Evolutionary conservation across 2,888 invertebrate species (phyloP), one percentile per base, ranked within the genome.

Genomic region (Drosophila pseudotakahashii): DNA sequence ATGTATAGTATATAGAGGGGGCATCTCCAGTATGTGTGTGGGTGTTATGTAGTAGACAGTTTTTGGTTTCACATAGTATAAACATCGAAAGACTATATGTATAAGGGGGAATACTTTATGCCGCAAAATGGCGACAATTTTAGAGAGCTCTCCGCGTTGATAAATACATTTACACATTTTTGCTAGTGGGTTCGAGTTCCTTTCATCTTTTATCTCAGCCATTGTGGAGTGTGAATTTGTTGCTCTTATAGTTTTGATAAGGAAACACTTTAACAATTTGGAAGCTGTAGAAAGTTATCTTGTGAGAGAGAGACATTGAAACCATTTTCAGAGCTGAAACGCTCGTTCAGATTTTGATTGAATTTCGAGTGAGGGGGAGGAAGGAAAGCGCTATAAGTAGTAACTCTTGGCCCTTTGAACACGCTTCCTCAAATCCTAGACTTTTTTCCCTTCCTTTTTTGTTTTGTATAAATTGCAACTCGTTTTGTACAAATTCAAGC

Each of bases 121-220:
- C 69, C 79, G 77, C 71, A 81, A 87, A 78, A 87, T 71, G 85
- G 54, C 81, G 79, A 54, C 72, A 60, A 51, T 62, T 71, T 61
- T 48, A 39, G 34, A 42, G 34, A 44, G 57, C 32, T 41, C 39
- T 70, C 32, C 32, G 39, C 47, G 14, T 45, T 30, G 39, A 47
- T 62, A 62, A 62, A 62, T 62, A 62, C 39, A 63, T 63, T 62
- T 62, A 63, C 53, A 53, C 50, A 68, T 61, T 60, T 61, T 55
- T 37, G 14, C 44, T 52, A 60, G 42, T 39, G 51, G 26, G 26
- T 26, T 26, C 26, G 26, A 57, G 37, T 16, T 58, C 42, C 47
- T 66, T 23, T 23, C 3, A 4, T 23, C 23, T 23, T 60, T 57
- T 16, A 26, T 57, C 66, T 61, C 61, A 71, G 59, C 60, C 71